Evolutionary conservation across 2,113 vertebrate species (phyloP).

Genomic region (Rhinoderma darwinii): DNA sequence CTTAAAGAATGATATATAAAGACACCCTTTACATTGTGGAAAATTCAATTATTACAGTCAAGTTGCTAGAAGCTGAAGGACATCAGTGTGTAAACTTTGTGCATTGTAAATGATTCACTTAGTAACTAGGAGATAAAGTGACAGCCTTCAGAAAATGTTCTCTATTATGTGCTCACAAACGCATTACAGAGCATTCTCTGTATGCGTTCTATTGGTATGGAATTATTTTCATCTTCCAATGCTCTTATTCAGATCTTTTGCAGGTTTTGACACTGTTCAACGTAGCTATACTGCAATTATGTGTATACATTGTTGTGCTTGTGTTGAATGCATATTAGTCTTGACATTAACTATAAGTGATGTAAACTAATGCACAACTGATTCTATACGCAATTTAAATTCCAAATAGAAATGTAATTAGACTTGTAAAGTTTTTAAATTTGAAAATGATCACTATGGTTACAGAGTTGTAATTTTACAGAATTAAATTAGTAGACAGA

Average conservation of each 20-base stretch:
- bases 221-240: constrained; percentile 22
- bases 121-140: constrained; percentile 38
- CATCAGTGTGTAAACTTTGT: constrained; percentile 18
- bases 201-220: not conserved
- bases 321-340: not conserved
- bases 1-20: constrained; percentile 3
- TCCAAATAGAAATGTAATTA: not conserved
- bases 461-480: not conserved
- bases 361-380: not conserved
- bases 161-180: constrained; percentile 24
- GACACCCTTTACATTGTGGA: not conserved
- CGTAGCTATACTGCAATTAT: not conserved
- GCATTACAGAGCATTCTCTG: not conserved
- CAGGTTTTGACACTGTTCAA: constrained; percentile 23
- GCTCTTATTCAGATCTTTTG: constrained; percentile 19
- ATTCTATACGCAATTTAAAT: not conserved
- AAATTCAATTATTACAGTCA: constrained; percentile 7
- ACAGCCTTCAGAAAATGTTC: constrained; percentile 9
- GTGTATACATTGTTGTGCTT: not conserved
- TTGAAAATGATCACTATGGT: not conserved
- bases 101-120: constrained; percentile 39
- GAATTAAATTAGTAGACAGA: not conserved
- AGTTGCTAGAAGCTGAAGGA: constrained; percentile 14
- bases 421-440: not conserved
- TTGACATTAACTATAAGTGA: not conserved